A percentile compares a stretch with the other conserved stretches of the same genome.
These are phyloP conservation scores for Sarcophaga rosellei DNA, from an alignment of 2,888 invertebrate species.

Conservation along the genomic window DNA sequence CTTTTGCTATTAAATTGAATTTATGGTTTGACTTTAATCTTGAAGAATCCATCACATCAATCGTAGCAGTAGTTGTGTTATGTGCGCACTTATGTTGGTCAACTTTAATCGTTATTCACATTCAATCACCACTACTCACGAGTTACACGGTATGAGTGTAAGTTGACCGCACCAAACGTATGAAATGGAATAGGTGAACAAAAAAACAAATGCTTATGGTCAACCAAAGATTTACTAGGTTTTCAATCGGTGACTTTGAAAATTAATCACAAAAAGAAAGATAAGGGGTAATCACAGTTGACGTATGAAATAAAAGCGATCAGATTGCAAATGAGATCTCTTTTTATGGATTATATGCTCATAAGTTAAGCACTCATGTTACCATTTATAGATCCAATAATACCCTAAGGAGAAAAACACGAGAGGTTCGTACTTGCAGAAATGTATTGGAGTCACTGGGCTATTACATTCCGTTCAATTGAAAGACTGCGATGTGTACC, in stretches of 20 bases:
- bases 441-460: no score
- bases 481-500: no score
- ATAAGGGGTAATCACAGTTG: not conserved
- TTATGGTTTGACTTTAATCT: not conserved
- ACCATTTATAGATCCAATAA: no score
- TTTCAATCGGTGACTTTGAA: conserved; percentile 34
- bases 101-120: conserved; percentile 5
- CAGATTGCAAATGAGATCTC: no score
- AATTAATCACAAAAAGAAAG: not conserved
- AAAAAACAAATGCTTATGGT: not conserved
- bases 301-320: no score
- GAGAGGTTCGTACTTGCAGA: no score
- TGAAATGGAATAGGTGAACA: not conserved
- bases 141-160: not conserved
- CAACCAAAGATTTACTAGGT: conserved; percentile 19
- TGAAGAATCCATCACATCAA: not conserved
- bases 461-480: no score
- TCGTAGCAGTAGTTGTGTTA: not conserved
- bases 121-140: not conserved
- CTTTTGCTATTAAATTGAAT: not conserved
- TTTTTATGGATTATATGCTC: no score
- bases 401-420: no score
- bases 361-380: no score
- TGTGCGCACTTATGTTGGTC: conserved; percentile 41
- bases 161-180: not conserved